phyloP scores from a whole-genome alignment of 2,888 invertebrate genomes.

The Drosophila austrosaltans region DNA sequence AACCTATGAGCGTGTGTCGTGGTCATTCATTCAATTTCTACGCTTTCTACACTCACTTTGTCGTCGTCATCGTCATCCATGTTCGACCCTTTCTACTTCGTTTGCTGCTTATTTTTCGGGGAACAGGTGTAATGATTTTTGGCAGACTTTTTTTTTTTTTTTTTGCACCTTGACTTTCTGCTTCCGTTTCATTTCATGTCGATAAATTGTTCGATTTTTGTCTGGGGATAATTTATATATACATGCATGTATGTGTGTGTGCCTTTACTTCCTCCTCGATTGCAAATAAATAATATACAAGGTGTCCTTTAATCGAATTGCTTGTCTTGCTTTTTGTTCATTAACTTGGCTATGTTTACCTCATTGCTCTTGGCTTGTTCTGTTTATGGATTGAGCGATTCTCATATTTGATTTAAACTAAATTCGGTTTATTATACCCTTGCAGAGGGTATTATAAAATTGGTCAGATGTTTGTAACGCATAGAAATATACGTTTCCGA shows the following conservation, averaged over 20 bases:
- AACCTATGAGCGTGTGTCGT: slow-evolving; percentile 48
- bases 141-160: slow-evolving; percentile 17
- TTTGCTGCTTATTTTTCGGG: not conserved
- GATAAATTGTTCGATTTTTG: slow-evolving; percentile 47
- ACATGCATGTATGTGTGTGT: slow-evolving; percentile 18
- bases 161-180: slow-evolving; percentile 75
- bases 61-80: slow-evolving; percentile 8
- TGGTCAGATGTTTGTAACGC: no score
- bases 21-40: slow-evolving; percentile 58
- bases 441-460: no score
- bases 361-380: slow-evolving; percentile 25
- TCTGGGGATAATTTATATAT: slow-evolving; percentile 66
- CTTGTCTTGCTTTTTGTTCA: slow-evolving; percentile 21
- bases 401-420: not conserved
- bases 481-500: no score
- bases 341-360: slow-evolving; percentile 14
- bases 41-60: slow-evolving; percentile 63
- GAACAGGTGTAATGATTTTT: slow-evolving; percentile 80
- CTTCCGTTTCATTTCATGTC: slow-evolving; percentile 63
- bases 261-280: slow-evolving; percentile 55
- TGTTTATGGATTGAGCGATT: not conserved
- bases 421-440: no score
- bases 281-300: slow-evolving; percentile 48
- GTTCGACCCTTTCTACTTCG: slow-evolving; percentile 12
- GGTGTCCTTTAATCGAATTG: slow-evolving; percentile 33